Evolutionary conservation across 2,113 vertebrate species (phyloP), one percentile per base, ranked within the genome.

Genomic region (Campylomormyrus numenius): DNA sequence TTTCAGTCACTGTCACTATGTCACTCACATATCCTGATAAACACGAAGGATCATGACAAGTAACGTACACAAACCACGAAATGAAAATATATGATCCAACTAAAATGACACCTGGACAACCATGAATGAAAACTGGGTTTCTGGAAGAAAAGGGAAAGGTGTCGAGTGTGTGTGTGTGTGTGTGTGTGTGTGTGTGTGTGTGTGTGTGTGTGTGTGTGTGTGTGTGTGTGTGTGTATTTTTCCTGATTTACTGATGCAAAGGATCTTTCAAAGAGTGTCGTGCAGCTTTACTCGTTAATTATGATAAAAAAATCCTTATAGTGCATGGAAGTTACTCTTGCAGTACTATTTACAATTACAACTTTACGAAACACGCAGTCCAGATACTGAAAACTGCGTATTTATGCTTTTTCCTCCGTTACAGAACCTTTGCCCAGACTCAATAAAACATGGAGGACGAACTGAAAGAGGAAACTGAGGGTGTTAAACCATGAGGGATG

Each of bases 401-500:
- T 42, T 42, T 42, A 10, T 2, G n/a, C 19, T 11, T 11, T 39
- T 87, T 52, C n/a, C 62, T 42, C n/a, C 45, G 15, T 19, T 83
- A 42, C 27, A 39, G n/a, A 87, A 87, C 27, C 46, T 50, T 50
- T 31, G 19, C 7, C 85, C n/a, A 19, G 85, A 35, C 9, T 50
- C n/a, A 35, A 87, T 52, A 49, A 50, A 35, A 31, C n/a, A 48
- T 52, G 49, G 45, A 52, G 53, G 10, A 52, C 2, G n/a, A 13
- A 84, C 87, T 84, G 3, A 90, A 90, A 91, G 90, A 53, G 58
- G 35, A 70, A n/a, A 89, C 15, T 39, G 31, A 86, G n/a, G n/a
- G 90, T 90, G 89, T 90, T 89, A 88, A 86, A 86, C 27, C 91
- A 77, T 90, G 92, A 84, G 92, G 92, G 88, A 92, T 92, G 90